Percentiles rank a stretch among this genome's conserved stretches.
Evolutionary conservation across 2,797 vertebrate species (phyloP).

Genomic region (Silurus aristotelis): DNA sequence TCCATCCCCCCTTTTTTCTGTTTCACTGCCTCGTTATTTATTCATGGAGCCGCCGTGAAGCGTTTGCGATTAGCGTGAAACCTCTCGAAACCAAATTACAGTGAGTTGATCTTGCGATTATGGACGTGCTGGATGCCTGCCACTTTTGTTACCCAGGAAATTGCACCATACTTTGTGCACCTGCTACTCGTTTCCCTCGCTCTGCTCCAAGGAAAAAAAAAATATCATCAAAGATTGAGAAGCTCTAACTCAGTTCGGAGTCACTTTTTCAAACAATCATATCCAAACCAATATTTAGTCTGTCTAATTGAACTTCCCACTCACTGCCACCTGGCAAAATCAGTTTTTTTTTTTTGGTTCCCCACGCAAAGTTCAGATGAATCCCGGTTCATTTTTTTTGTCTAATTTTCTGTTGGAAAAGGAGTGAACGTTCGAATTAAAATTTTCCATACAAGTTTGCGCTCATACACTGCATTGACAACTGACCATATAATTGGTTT

Average conservation of each 20-base stretch:
- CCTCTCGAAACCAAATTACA: constrained; percentile 68
- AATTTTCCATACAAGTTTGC: not conserved
- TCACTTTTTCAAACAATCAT: constrained; percentile 1
- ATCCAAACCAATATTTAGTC: constrained; percentile 9
- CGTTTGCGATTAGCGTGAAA: constrained; percentile 61
- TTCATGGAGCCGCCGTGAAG: constrained; percentile 68
- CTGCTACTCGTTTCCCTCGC: constrained; percentile 15
- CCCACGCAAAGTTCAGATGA: not conserved
- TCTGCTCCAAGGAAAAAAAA: not conserved
- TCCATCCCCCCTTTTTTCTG: constrained; percentile 55
- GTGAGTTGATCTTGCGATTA: constrained; percentile 68
- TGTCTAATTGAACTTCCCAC: not conserved
- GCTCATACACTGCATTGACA: not conserved
- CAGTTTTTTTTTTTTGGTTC: not conserved
- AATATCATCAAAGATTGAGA: not conserved
- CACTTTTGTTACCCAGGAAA: constrained; percentile 63
- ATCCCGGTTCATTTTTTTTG: not conserved
- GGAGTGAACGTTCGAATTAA: not conserved
- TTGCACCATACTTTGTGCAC: constrained; percentile 28
- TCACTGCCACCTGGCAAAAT: not conserved
- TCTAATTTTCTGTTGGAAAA: not conserved
- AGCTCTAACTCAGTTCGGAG: not conserved
- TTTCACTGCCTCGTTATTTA: constrained; percentile 70
- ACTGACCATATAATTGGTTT: too few relatives aligned
- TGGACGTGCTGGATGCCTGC: constrained; percentile 63